Evolutionary conservation across 2,113 vertebrate species (phyloP), one percentile per base, ranked within the genome.

Genomic region (Varanus komodoensis): DNA sequence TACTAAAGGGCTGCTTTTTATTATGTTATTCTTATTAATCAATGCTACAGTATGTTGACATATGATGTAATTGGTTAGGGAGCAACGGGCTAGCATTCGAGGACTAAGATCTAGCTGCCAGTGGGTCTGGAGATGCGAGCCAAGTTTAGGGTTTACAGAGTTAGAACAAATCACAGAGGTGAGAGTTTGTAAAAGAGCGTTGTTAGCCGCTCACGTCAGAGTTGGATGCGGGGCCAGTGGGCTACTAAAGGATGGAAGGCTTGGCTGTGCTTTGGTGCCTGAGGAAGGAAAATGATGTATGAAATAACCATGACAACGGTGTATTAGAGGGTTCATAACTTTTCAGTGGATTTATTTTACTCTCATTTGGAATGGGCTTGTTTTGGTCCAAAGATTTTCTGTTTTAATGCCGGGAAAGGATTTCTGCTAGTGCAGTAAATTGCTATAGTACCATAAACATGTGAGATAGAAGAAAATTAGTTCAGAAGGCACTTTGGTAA

Each of bases 11-110:
- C 27, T 73, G 23, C 2, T 84, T 91, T 90, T 94, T 74, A 11
- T 90, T 69, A 9, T 6, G 64, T 54, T 89, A 32, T 87, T 64
- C 44, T 86, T 80, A n/a, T 87, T 88, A 84, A 91, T 91, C 61
- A 84, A 14, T 74, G 75, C 44, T 90, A 2, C n/a, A 87, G 12
- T 73, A 29, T 48, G n/a, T 87, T 82, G 85, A n/a, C 50, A 14
- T 69, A 89, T 69, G 48, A 25, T 29, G 48, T 38, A 86, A 38
- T 75, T 91, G 82, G 69, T 77, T 34, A 57, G 71, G 90, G 84
- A 84, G 8, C 50, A 68, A 17, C 23, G 82, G 85, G 82, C 69
- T 50, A 6, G 32, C 0, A 0, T 17, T 7, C 71, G 77, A 94
- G 64, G 27, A 32, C 44, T 94, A 12, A 0, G 0, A 82, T 82